These are phyloP conservation scores for Druon quercuslanigerum DNA, from an alignment of 1,140 invertebrate species.

Conservation along the genomic window DNA sequence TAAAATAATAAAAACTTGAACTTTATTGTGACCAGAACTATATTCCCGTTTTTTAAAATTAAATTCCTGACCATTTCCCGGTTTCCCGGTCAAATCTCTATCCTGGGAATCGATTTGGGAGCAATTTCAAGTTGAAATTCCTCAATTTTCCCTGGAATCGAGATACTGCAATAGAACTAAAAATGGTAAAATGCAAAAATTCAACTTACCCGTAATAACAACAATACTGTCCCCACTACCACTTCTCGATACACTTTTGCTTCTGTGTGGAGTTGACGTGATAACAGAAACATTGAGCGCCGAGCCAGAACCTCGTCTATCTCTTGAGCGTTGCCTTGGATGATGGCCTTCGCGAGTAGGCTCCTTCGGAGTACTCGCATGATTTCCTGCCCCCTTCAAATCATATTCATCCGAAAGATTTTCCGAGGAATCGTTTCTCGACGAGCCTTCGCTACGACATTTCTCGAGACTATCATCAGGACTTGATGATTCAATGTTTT, in stretches of 20 bases:
- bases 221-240: constrained; percentile 68
- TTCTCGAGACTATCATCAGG: constrained; percentile 55
- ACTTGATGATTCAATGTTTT: constrained; percentile 52
- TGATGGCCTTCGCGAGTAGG: constrained; percentile 34
- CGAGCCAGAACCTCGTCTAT: constrained; percentile 44
- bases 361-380: constrained; percentile 28
- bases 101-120: no score
- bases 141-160: no score
- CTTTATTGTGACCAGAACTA: no score
- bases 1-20: no score
- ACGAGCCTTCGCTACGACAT: constrained; percentile 65
- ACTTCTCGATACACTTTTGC: constrained; percentile 61
- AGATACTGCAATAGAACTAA: no score
- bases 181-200: constrained; percentile 12
- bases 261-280: constrained; percentile 70
- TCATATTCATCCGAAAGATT: constrained; percentile 59
- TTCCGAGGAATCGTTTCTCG: constrained; percentile 68
- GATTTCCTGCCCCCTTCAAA: constrained; percentile 34
- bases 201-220: constrained; percentile 68
- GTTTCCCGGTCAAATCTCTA: no score
- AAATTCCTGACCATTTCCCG: no score
- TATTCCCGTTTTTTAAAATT: no score
- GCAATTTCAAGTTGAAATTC: no score
- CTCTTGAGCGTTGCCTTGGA: constrained; percentile 53
- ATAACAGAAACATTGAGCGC: constrained; percentile 71